phyloP scores from a whole-genome alignment of 2,113 vertebrate genomes.

The Equus przewalskii region DNA sequence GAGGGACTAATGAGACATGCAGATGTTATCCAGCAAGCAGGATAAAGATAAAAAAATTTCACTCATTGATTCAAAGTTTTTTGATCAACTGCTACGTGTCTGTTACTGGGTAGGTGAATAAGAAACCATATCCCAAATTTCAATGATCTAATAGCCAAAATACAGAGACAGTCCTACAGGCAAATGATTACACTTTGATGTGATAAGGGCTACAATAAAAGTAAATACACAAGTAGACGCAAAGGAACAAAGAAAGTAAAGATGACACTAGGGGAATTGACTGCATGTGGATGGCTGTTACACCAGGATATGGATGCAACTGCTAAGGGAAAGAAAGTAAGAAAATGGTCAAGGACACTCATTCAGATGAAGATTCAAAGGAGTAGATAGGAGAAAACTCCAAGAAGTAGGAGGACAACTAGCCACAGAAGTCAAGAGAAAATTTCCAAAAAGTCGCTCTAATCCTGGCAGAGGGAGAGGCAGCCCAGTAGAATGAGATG shows the following conservation, averaged over 20 bases:
- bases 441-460: background rate
- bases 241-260: slow-evolving; percentile 15
- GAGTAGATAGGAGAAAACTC: background rate
- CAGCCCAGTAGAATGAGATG: background rate
- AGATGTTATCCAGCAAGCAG: background rate
- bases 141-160: background rate
- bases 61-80: background rate
- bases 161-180: background rate
- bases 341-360: background rate
- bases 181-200: background rate
- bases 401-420: background rate
- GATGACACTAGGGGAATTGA: background rate
- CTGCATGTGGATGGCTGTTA: background rate
- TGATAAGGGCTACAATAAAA: background rate
- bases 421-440: background rate
- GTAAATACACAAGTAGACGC: background rate
- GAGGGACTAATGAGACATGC: background rate
- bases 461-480: background rate
- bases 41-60: background rate
- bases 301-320: background rate
- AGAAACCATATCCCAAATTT: background rate
- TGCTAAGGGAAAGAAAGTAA: background rate
- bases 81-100: background rate
- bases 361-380: background rate
- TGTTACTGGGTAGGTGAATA: background rate